phyloP scores from a whole-genome alignment of 2,888 invertebrate genomes.

The Cremastinae sp. region DNA sequence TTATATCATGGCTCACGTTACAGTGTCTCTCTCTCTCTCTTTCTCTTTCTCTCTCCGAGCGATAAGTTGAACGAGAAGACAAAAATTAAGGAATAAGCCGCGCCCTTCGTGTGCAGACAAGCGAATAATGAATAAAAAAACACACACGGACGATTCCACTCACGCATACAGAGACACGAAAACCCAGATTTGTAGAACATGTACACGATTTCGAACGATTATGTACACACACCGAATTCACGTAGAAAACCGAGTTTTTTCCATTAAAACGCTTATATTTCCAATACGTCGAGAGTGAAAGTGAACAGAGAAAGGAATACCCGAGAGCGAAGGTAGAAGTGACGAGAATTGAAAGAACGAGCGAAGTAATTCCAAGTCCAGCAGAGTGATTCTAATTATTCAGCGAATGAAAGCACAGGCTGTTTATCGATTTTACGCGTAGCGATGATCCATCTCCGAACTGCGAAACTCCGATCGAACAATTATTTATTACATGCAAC shows the following conservation, averaged over 20 bases:
- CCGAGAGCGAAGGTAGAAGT: constrained; percentile 54
- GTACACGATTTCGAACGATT: constrained; percentile 70
- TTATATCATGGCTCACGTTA: constrained; percentile 79
- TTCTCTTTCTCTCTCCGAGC: constrained; percentile 1
- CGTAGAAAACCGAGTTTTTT: too few species aligned
- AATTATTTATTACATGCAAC: constrained; percentile 67
- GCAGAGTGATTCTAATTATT: background rate
- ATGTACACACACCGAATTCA: constrained; percentile 77
- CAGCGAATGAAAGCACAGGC: constrained; percentile 46
- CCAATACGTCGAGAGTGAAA: constrained; percentile 59
- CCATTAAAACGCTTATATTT: constrained; percentile 79
- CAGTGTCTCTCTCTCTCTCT: constrained; percentile 70
- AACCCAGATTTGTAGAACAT: constrained; percentile 59
- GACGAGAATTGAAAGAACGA: too few species aligned
- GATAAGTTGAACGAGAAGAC: constrained; percentile 39
- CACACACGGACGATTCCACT: constrained; percentile 47
- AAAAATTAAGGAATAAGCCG: constrained; percentile 52
- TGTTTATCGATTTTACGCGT: constrained; percentile 66
- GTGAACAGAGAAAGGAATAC: constrained; percentile 29
- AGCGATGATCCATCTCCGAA: constrained; percentile 63
- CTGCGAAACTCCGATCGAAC: constrained; percentile 68
- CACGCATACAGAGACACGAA: constrained; percentile 66
- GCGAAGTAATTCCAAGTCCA: constrained; percentile 41
- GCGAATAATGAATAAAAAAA: constrained; percentile 43
- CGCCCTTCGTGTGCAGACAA: constrained; percentile 45